Base-by-base conservation (phyloP, 2,113 vertebrate genomes). In the Mirounga angustirostris region DNA sequence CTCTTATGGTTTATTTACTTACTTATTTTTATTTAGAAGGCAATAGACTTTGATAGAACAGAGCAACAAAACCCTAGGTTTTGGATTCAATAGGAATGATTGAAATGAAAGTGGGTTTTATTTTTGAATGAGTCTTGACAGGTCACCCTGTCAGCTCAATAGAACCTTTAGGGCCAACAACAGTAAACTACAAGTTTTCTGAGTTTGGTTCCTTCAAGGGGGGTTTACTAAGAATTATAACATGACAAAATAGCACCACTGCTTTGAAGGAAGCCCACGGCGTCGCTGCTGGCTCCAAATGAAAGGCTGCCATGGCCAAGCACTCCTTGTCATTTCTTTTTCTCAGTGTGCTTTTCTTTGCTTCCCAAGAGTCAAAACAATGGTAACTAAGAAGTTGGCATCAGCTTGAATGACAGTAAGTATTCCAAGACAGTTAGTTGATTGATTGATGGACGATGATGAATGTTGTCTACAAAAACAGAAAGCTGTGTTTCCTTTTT, bases 321-420 rank as follows among this genome's bases (percentile, higher is more conserved):
- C 19, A 1, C 33, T 78, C 76, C 63, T 87, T 98, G 90, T 95
- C 87, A 95, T 82, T 97, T 92, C 54, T 33, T 96, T 95, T 96
- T 74, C 97, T 87, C 40, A 24, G 92, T 93, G 87, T 90, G 74
- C 65, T 96, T 98, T 96, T 96, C 97, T 96, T 97, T 96, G 83
- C 87, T 65, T 96, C 71, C 21, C 14, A 61, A 92, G 59, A 95
- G 95, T 98, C 98, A 98, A 97, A 98, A 97, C 95, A 98, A 84
- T 96, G 61, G 93, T 94, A 97, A 91, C 95, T 93, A 95, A 96
- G 93, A 98, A 80, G 61, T 92, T 92, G 93, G 84, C 91, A 87
- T 96, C 67, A 81, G 36, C n/a, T 4, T 95, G 93, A 96, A 73
- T 97, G 98, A 97, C 93, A 97, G 93, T 74, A 86, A 90, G 22